Evolutionary conservation across 2,113 vertebrate species (phyloP), one percentile per base, ranked within the genome.

Genomic region (Phrynosoma blainvillii): DNA sequence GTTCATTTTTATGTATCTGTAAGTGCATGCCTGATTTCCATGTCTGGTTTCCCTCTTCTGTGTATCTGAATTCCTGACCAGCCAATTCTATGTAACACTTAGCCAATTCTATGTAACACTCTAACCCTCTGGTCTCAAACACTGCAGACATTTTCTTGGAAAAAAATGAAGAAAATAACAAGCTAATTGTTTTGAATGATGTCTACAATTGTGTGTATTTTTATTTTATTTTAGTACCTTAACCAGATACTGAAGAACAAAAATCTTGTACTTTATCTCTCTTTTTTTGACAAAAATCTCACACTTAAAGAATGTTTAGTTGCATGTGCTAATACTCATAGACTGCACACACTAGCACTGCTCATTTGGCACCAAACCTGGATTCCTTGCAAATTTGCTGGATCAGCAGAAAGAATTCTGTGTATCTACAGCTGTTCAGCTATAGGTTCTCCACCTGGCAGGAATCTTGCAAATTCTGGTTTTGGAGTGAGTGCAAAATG

Each of bases 181-280:
- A 36, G 36, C 36, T 56, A 82, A 7, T 47, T 82, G 30, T 79
- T 13, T 87, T 92, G 75, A 89, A 91, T 75, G 25, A 32, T 65
- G 78, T 52, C 18, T 89, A 54, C 8, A 32, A 5, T 88, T 78
- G 62, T 14, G 80, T 27, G 1, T 6, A 23, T 66, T 42, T 5
- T 30, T n/a, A n/a, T 1, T 4, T 87, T 89, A 30, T 25, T 40
- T 1, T 27, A 0, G 13, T 42, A 88, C 89, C 62, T 20, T 47
- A 76, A 27, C 59, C 12, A 42, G 56, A 25, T 66, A n/a, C 7
- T 23, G 27, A 42, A 76, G 86, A 81, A 84, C 20, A 5, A 47
- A 16, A 32, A 13, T 13, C 25, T 32, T 79, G 12, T 1, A 7
- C 59, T 62, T 13, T 62, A 3, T 10, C 18, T 3, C 18, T 3